These are phyloP conservation scores for Meta bourneti DNA, from an alignment of 2,888 invertebrate species.

Conservation along the genomic window DNA sequence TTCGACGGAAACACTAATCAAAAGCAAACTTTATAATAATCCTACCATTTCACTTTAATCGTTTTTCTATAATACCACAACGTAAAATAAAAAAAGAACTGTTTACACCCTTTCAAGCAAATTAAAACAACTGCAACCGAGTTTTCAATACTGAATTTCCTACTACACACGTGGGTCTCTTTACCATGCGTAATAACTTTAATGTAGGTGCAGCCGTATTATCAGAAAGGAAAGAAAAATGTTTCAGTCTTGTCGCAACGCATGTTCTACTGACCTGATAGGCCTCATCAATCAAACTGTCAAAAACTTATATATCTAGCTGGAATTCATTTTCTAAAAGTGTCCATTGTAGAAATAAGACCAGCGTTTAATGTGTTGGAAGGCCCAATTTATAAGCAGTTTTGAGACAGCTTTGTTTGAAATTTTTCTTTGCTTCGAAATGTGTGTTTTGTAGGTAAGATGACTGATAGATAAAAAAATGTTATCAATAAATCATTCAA, in stretches of 20 bases:
- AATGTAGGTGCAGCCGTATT: not conserved
- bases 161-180: not conserved
- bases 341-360: not conserved
- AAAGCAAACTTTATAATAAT: not conserved
- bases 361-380: not conserved
- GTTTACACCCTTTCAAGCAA: not conserved
- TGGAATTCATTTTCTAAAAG: constrained; percentile 13
- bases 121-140: not conserved
- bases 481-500: too few relatives aligned
- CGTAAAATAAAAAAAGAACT: not conserved
- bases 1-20: too few relatives aligned
- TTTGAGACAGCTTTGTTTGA: not conserved
- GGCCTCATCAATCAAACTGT: constrained; percentile 21
- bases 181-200: not conserved
- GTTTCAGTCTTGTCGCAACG: not conserved
- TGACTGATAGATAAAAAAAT: not conserved
- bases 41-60: not conserved
- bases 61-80: not conserved
- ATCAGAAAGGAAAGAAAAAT: not conserved
- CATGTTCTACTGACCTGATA: not conserved
- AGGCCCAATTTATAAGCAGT: not conserved
- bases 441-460: not conserved
- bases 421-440: not conserved
- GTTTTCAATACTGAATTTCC: not conserved
- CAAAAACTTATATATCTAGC: constrained; percentile 19